Conservation (phyloP, 2,888 invertebrate genomes). For the Dolichomitus sp. region DNA sequence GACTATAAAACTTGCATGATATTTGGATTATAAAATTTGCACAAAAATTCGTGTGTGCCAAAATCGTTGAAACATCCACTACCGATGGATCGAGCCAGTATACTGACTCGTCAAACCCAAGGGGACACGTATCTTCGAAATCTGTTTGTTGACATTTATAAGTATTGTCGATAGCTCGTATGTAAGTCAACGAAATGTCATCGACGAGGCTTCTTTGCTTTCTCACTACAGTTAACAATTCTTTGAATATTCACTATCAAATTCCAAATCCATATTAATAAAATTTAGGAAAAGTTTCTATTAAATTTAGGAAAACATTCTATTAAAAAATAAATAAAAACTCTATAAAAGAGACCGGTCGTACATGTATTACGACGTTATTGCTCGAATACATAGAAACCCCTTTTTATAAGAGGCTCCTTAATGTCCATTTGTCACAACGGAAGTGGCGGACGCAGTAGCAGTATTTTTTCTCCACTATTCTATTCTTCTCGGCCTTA, state of each 20-base stretch:
- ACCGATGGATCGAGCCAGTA: not conserved
- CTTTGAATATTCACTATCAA: too few species aligned
- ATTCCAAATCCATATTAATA: too few species aligned
- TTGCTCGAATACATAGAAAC: not conserved
- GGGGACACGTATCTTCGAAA: not conserved
- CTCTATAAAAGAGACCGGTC: not conserved
- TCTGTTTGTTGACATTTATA: conserved; percentile 14
- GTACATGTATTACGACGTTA: not conserved
- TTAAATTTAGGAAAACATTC: too few species aligned
- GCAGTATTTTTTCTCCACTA: not conserved
- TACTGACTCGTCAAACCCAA: not conserved
- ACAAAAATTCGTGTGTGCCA: too few species aligned
- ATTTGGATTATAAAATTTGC: too few species aligned
- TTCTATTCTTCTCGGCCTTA: not conserved
- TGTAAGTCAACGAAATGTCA: not conserved
- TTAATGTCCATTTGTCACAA: not conserved
- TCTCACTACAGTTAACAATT: not conserved
- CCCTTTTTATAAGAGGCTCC: not conserved
- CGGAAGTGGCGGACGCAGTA: not conserved
- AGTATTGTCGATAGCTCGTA: not conserved
- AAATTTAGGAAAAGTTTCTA: too few species aligned
- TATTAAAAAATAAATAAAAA: too few species aligned
- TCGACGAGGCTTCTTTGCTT: not conserved
- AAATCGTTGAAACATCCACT: not conserved
- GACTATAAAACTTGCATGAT: too few species aligned